Conservation (phyloP, 2,797 vertebrate genomes). For the Meda fulgida region DNA sequence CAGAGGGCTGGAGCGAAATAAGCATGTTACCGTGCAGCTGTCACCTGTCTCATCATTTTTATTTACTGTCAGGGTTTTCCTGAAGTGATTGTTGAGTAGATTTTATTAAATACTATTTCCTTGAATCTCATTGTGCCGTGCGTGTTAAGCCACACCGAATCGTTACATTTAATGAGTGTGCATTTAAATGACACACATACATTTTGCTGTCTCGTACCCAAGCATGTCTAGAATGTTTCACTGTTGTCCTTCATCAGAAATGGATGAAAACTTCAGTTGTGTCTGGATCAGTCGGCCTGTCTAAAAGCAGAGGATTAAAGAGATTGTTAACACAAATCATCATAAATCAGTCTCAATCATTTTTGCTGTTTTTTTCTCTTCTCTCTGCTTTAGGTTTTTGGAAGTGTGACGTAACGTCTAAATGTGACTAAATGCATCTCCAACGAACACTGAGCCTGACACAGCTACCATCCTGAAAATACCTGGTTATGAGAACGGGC, state of each 20-base stretch:
- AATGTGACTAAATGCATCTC: constrained; percentile 46
- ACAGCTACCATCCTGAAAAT: constrained; percentile 64
- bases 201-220: background rate
- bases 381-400: constrained; percentile 59
- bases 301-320: background rate
- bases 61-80: background rate
- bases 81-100: background rate
- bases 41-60: constrained; percentile 5
- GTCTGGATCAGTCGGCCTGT: constrained; percentile 12
- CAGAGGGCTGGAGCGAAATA: constrained; percentile 51
- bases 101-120: background rate
- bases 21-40: constrained; percentile 12
- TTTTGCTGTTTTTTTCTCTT: background rate
- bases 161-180: too few species aligned
- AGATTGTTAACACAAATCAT: constrained; percentile 18
- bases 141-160: background rate
- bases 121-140: background rate
- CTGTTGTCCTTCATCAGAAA: background rate
- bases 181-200: background rate
- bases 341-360: constrained; percentile 15
- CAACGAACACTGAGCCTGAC: constrained; percentile 58
- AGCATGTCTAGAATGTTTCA: background rate
- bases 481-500: constrained; percentile 80
- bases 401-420: constrained; percentile 49
- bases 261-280: background rate